These are phyloP conservation scores for Hypocryptadius cinnamomeus DNA, from an alignment of 2,113 vertebrate species.

Conservation along the genomic window DNA sequence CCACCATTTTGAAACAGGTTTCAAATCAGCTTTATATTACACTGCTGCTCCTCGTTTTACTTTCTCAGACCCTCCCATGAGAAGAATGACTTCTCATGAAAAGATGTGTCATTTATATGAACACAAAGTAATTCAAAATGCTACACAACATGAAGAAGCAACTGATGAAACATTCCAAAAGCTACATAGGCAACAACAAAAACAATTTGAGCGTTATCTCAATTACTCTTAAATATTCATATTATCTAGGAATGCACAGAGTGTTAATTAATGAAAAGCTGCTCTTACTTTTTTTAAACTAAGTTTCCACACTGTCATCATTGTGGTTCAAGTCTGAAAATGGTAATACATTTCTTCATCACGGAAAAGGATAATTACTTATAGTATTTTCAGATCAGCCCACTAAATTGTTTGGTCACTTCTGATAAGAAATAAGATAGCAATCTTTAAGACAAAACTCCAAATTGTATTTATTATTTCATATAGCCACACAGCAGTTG, in stretches of 20 bases:
- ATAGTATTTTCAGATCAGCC: neutral
- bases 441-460: neutral
- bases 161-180: neutral
- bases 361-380: neutral
- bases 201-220: neutral
- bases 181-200: neutral
- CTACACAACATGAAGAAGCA: neutral
- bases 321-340: neutral
- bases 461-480: neutral
- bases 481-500: neutral
- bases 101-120: neutral
- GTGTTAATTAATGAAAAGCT: neutral
- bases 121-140: neutral
- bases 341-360: neutral
- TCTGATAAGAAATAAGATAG: neutral
- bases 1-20: neutral
- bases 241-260: neutral
- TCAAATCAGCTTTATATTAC: neutral
- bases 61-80: neutral
- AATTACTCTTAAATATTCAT: neutral
- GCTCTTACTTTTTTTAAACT: neutral
- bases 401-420: neutral
- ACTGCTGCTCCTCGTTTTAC: neutral
- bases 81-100: neutral
- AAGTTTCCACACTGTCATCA: neutral